Percentiles rank a stretch among this genome's conserved stretches.
These are phyloP conservation scores for Heliconius aoede DNA, from an alignment of 2,888 invertebrate genomes.

Conservation along the genomic window DNA sequence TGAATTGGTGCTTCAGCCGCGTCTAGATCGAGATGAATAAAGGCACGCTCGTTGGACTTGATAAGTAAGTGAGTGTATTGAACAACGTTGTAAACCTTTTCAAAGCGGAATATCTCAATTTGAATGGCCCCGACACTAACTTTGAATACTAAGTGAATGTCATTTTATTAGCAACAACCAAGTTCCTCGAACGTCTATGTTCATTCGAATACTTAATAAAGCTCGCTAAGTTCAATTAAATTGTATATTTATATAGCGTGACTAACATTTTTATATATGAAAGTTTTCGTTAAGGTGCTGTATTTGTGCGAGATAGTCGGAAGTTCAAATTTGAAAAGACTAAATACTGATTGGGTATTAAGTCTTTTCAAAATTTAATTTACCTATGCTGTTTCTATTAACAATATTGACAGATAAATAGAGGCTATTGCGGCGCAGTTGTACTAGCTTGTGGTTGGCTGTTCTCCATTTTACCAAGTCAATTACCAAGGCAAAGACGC, in stretches of 20 bases:
- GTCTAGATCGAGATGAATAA: not conserved
- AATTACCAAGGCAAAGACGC: too few species aligned
- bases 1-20: slow-evolving; percentile 5
- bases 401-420: too few species aligned
- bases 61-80: slow-evolving; percentile 38
- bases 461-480: too few species aligned
- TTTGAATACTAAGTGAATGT: slow-evolving; percentile 49
- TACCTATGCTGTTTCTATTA: too few species aligned
- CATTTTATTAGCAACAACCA: slow-evolving; percentile 26
- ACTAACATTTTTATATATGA: not conserved
- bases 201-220: slow-evolving; percentile 13
- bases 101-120: slow-evolving; percentile 49
- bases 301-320: not conserved
- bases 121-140: slow-evolving; percentile 48
- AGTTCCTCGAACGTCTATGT: slow-evolving; percentile 7
- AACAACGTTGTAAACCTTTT: slow-evolving; percentile 40
- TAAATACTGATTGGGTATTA: too few species aligned
- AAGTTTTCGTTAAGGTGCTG: not conserved
- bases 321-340: not conserved
- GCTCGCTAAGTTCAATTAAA: slow-evolving; percentile 2
- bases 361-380: too few species aligned
- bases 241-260: slow-evolving; percentile 3
- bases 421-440: too few species aligned
- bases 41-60: slow-evolving; percentile 17
- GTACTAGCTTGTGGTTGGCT: too few species aligned